Evolutionary conservation across 2,888 invertebrate species (phyloP).

Genomic region (Monoplex corrugatus): DNA sequence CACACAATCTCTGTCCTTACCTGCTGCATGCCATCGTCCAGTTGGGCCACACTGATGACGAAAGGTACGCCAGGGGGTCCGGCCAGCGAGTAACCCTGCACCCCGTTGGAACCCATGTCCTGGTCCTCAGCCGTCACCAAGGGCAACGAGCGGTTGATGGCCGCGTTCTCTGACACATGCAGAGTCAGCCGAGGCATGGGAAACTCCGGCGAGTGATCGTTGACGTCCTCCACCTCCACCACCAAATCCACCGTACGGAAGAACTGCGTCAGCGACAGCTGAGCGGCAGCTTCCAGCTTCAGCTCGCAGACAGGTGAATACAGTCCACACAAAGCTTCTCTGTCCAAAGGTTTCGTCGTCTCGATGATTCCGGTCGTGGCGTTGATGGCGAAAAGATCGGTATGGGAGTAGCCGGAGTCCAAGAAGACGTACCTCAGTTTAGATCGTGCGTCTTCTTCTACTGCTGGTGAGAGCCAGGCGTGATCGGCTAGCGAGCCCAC

Average conservation of each 20-base stretch:
- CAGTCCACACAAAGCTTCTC: conserved; percentile 60
- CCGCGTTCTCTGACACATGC: conserved; percentile 40
- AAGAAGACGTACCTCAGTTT: conserved; percentile 62
- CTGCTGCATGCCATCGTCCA: conserved; percentile 40
- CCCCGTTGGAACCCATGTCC: conserved; percentile 33
- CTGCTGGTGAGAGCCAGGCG: conserved; percentile 58
- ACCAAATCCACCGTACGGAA: conserved; percentile 84
- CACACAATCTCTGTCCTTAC: neutral
- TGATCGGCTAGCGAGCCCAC: conserved; percentile 80
- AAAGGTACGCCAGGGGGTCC: neutral
- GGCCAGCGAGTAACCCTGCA: conserved; percentile 38
- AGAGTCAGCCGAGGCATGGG: neutral
- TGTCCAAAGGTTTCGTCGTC: conserved; percentile 83
- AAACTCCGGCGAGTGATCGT: conserved; percentile 42
- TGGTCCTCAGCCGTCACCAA: conserved; percentile 42
- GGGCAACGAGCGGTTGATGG: conserved; percentile 35
- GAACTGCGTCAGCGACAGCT: conserved; percentile 60
- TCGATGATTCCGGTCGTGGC: conserved; percentile 90
- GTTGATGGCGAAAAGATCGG: conserved; percentile 89
- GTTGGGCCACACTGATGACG: conserved; percentile 37
- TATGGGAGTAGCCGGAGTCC: conserved; percentile 55
- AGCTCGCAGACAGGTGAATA: conserved; percentile 55
- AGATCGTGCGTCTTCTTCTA: conserved; percentile 58
- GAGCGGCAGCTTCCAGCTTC: conserved; percentile 57
- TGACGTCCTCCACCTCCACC: conserved; percentile 44